Base-by-base conservation (phyloP, 2,797 vertebrate species). In the Hemitrygon akajei region DNA sequence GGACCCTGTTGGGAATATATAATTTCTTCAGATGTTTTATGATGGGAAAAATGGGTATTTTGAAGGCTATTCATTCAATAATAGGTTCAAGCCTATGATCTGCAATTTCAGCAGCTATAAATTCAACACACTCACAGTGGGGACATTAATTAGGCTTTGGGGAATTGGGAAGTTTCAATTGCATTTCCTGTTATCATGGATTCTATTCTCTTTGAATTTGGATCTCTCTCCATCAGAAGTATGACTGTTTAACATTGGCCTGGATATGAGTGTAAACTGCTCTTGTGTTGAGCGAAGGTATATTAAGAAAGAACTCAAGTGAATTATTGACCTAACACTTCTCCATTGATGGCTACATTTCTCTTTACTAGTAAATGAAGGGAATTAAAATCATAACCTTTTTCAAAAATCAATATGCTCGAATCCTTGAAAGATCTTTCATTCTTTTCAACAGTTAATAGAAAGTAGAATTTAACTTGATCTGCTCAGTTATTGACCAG, bases 81-180 rank as follows among this genome's bases (percentile, higher is more conserved):
- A 63, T 6, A 89, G 27, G 84, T 89, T 89, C 14, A 34, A 60
- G 27, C 1, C 14, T 63, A 11, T 16, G 60, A 60, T 89, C 66
- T 89, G 84, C 58, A 89, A 89, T 63, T 89, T 30, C 27, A 66
- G 14, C 84, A 89, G 58, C 84, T 89, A 25, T 63, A 60, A 89
- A 63, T n/a, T 89, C 16, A 63, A 25, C 60, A 60, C 11, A 10
- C 30, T 63, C 66, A 27, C n/a, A 75, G 7, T 7, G 22, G 80
- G 37, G 81, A 58, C 81, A 84, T 84, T 84, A 56, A 40, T 10
- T 2, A 58, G 2, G 81, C 47, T 56, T 9, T 82, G 40, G 47
- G 47, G 71, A 75, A 75, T 75, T 75, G 71, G 71, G 14, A 75
- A 75, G 34, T 25, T 27, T 11, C 47, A 56, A 30, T 84, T 11